Base-by-base conservation (phyloP, 1,140 invertebrate genomes). In the Papilio dardanus region DNA sequence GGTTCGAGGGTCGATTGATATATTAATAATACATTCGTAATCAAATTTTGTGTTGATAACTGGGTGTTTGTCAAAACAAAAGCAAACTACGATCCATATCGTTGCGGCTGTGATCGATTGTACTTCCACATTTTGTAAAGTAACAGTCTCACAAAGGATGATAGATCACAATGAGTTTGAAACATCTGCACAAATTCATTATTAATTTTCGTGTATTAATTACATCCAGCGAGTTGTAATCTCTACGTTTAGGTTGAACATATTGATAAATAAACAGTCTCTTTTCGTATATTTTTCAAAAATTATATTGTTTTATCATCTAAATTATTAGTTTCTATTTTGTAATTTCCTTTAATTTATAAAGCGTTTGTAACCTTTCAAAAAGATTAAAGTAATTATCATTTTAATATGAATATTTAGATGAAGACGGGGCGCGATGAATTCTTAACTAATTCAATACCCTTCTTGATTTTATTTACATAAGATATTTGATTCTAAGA, bases 381-480 rank as follows among this genome's bases (percentile, higher is more conserved):
- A 28, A 28, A 16, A 62, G 21, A 62, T 62, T 62, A 62, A 62
- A 62, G 1, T 28, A 28, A 62, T 62, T 62, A 62, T 14, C 54
- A 62, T 62, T 62, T 62, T 62, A 62, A 28, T 14, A 62, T 62
- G 21, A 62, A 62, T 62, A 62, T 62, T 62, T 62, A 62, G 10
- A 62, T 62, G 12, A 1, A 16, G 24, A 62, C 24, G 10, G 0
- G 24, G 24, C 54, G 54, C 24, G 24, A 28, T 28, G 54, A 62
- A 62, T 62, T 62, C 21, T 62, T 62, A 54, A 54, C 7, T 54
- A 54, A 54, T 54, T 24, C 50, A 62, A 10, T 28, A 62, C 54
- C 54, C 24, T 62, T 28, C 12, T 8, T 62, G 24, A 62, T 62
- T 28, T 28, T 62, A 62, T 62, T 62, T 62, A 28, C 54, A 62